A percentile compares a stretch with the other conserved stretches of the same genome.
Evolutionary conservation across 92 coral and sea anemone species (phyloP).

Genomic region (Parazoanthus swiftii): DNA sequence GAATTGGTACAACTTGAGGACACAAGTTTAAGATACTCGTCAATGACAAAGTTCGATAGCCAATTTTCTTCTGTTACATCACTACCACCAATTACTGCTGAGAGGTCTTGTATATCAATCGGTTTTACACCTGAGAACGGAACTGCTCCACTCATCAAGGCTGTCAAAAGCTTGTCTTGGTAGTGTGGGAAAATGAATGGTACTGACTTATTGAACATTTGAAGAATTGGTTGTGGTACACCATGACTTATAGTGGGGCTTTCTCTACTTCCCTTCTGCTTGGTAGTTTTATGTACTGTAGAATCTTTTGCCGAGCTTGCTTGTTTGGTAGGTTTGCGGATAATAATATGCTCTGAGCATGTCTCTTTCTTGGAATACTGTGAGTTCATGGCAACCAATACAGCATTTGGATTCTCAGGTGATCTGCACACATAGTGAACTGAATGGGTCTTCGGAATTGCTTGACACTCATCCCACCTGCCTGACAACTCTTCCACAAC

Average conservation of each 20-base stretch:
- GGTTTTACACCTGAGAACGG: constrained; percentile 34
- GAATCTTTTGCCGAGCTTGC: constrained; percentile 14
- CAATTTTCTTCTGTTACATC: constrained; percentile 49
- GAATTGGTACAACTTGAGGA: constrained; percentile 27
- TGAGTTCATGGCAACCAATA: constrained; percentile 22
- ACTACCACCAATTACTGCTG: constrained; percentile 45
- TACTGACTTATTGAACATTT: constrained; percentile 1
- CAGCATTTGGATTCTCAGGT: not conserved
- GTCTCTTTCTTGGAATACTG: constrained; percentile 28
- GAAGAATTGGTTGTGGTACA: constrained; percentile 20
- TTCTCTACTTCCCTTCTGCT: constrained; percentile 11
- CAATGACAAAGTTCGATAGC: constrained; percentile 47
- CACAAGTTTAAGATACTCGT: constrained; percentile 38
- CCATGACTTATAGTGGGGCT: constrained; percentile 25
- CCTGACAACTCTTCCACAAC: constrained; percentile 25
- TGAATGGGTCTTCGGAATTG: too few species aligned
- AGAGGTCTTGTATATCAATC: constrained; percentile 37
- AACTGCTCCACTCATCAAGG: constrained; percentile 42
- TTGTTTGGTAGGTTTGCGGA: constrained; percentile 5
- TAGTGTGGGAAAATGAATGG: constrained; percentile 44
- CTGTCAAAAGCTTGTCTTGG: constrained; percentile 36
- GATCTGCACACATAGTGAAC: too few species aligned
- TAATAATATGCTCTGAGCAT: constrained; percentile 25
- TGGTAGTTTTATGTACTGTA: not conserved
- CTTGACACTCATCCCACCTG: too few species aligned